Base-by-base conservation (phyloP, 1,140 invertebrate species). In the Polypedilum pembai region DNA sequence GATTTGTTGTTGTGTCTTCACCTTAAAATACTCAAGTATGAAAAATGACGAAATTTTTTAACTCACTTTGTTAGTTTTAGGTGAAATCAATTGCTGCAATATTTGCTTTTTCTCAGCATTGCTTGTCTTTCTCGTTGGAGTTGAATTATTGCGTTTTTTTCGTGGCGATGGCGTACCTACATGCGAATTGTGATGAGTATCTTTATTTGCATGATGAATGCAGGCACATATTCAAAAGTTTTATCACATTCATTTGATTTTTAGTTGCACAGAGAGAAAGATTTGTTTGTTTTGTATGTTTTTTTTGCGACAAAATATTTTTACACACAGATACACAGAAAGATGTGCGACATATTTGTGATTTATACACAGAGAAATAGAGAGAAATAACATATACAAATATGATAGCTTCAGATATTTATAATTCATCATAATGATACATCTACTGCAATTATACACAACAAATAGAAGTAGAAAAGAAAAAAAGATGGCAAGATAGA, bases 81-180 rank as follows among this genome's bases (percentile, higher is more conserved):
- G 84, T 10, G 86, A 84, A 1, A 92, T 87, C 10, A 92, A 81
- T 77, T 90, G 89, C 78, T 91, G 88, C 7, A 92, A 83, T 74
- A 92, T 91, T 82, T 90, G 88, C 78, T 90, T 90, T 79, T 89
- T 91, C 80, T 90, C 89, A 40, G 86, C 88, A 76, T 87, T 87
- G 78, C 87, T 88, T 80, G 24, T 33, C 24, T 88, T 89, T 82
- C 87, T 89, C 65, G 86, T 88, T 76, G 88, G 87, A 74, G 87
- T 90, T 63, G 89, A 91, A 80, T 90, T 90, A 80, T 90, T 90
- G 73, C 89, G 84, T 82, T 89, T 89, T 80, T 90, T 89, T 75
- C 89, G 85, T 40, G 88, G 89, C 33, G 88, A 89, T 45, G 89
- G 88, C 45, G 87, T 87, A 79, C 88, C 89, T 91, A 45, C 56